Evolutionary conservation across 1,140 invertebrate genomes (phyloP).

Genomic region (Pseudomyrmex concolor): DNA sequence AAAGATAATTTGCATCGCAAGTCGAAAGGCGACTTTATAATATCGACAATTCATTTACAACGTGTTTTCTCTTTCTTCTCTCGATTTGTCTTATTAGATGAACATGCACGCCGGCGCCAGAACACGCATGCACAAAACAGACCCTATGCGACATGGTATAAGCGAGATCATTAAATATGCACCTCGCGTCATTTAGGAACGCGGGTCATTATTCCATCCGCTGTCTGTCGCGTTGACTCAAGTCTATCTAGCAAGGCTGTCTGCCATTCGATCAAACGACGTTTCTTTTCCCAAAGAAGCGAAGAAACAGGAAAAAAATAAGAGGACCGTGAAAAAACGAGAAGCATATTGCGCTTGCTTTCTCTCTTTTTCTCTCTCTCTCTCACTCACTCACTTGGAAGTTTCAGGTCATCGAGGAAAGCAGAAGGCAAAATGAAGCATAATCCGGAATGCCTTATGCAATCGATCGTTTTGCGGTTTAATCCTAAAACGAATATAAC

Average conservation of each 20-base stretch:
- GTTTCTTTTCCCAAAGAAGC: constrained; percentile 45
- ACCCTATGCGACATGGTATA: constrained; percentile 58
- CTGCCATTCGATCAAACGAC: constrained; percentile 54
- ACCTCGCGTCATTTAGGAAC: constrained; percentile 81
- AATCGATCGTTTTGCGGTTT: constrained; percentile 7
- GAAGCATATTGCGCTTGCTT: neutral
- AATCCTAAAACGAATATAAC: constrained; percentile 8
- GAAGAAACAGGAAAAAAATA: neutral
- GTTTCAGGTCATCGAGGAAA: constrained; percentile 19
- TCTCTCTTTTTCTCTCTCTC: too few species aligned
- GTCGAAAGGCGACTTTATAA: neutral
- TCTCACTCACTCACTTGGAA: neutral
- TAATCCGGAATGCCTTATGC: constrained; percentile 26
- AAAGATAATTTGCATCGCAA: neutral
- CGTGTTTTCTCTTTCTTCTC: constrained; percentile 13
- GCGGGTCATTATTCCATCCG: constrained; percentile 82
- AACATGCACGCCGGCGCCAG: constrained; percentile 20
- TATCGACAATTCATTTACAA: constrained; percentile 9
- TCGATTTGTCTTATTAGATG: constrained; percentile 45
- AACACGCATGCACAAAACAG: constrained; percentile 57
- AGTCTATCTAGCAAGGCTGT: constrained; percentile 59
- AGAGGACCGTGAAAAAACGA: neutral
- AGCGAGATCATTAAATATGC: constrained; percentile 80
- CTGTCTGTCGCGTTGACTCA: constrained; percentile 69
- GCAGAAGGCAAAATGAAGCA: neutral